These are phyloP conservation scores for Acanthurus tractus DNA, from an alignment of 2,797 vertebrate species.

Conservation along the genomic window DNA sequence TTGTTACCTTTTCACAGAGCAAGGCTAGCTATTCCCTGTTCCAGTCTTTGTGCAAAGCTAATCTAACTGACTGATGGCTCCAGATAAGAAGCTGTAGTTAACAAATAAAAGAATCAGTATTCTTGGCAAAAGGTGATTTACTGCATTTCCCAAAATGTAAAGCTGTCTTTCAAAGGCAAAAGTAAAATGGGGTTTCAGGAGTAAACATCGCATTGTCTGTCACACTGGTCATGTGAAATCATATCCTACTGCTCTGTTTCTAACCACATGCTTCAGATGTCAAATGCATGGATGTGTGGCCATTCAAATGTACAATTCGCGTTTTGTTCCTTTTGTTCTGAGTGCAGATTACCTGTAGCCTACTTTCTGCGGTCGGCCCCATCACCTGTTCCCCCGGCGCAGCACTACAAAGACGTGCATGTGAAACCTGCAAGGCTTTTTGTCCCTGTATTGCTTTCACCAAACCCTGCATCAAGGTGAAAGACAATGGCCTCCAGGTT, in stretches of 20 bases:
- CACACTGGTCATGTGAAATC: conserved; percentile 59
- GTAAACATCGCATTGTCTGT: conserved; percentile 37
- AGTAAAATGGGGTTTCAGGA: conserved; percentile 4
- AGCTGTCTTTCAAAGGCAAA: background rate
- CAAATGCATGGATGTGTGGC: conserved; percentile 65
- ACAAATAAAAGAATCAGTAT: background rate
- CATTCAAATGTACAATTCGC: conserved; percentile 78
- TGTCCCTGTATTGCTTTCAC: conserved; percentile 72
- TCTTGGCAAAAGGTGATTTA: background rate
- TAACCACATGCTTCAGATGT: conserved; percentile 73
- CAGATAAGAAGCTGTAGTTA: background rate
- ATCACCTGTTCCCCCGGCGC: conserved; percentile 59
- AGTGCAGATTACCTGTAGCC: conserved; percentile 77
- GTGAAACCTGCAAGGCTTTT: conserved; percentile 73
- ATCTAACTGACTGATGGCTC: background rate
- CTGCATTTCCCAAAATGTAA: background rate
- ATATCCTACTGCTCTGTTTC: conserved; percentile 48
- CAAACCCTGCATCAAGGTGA: conserved; percentile 66
- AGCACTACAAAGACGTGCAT: conserved; percentile 75
- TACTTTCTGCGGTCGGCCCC: conserved; percentile 54
- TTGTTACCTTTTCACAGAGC: background rate
- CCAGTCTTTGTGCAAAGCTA: background rate
- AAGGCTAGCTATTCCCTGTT: background rate
- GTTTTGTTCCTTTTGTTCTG: conserved; percentile 81
- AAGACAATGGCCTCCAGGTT: conserved; percentile 76